Base-by-base conservation (phyloP, 2,113 vertebrate species). In the Pholis gunnellus region DNA sequence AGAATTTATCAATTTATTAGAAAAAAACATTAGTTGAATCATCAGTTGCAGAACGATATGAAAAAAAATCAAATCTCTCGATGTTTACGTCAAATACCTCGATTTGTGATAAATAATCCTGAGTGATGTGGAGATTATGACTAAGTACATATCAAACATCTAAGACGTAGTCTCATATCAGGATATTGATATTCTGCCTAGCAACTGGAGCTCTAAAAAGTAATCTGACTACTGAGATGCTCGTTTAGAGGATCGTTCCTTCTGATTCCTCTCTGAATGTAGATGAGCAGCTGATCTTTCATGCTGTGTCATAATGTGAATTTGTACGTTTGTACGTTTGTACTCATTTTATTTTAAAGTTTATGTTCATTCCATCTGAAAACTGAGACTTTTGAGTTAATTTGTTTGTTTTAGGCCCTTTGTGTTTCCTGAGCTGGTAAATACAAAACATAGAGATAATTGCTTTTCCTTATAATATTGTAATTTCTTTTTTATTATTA, bases 251-350 rank as follows among this genome's bases (percentile, higher is more conserved):
- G 31, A 2, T 25, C 52, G 11, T 27, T 3, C 2, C 6, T 14
- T 56, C 9, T 52, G 9, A 5, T 38, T 25, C 13, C 1, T 63
- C 13, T 65, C 29, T 77, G 36, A 71, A 50, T 74, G 54, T 56
- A 34, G 34, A 34, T 31, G 3, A 31, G 31, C 31, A 31, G 31
- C 2, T 31, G 3, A 31, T 31, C 31, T 31, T 31, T 31, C 31
- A 31, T 31, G 31, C 34, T 34, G 1, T 52, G 6, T 77, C 15
- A 31, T 25, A 60, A 70, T 83, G 83, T 82, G 83, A 73, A 59
- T 29, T 34, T 71, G 15, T 48, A 10, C 40, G 9, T 70, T n/a
- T n/a, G n/a, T n/a, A n/a, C n/a, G 13, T 59, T 67, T 20, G 2
- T 57, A 14, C 2, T 42, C 18, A 54, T 34, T 18, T 18, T 67